Evolutionary conservation across 2,888 invertebrate genomes (phyloP).

Genomic region (Druceiella hillmani): DNA sequence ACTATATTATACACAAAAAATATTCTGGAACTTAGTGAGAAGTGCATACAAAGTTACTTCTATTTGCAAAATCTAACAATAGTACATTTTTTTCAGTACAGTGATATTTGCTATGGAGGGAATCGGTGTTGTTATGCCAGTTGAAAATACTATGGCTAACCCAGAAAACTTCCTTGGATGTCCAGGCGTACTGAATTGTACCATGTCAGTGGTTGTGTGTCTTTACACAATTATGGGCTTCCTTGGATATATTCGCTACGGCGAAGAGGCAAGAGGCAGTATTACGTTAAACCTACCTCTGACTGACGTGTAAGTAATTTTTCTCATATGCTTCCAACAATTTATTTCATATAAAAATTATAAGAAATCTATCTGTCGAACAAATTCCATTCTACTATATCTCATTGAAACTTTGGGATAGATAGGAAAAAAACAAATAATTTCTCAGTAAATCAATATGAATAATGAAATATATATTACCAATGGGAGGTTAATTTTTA

Average conservation of each 20-base stretch:
- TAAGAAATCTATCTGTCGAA: too few species aligned
- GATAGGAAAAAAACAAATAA: too few species aligned
- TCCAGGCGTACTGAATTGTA: slow-evolving; percentile 81
- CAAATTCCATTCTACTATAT: too few species aligned
- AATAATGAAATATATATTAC: too few species aligned
- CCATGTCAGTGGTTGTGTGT: slow-evolving; percentile 76
- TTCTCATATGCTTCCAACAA: not conserved
- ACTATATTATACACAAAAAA: too few species aligned
- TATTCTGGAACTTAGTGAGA: too few species aligned
- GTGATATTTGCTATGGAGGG: slow-evolving; percentile 98
- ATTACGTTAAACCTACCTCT: slow-evolving; percentile 80
- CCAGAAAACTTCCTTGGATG: slow-evolving; percentile 76
- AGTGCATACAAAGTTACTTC: too few species aligned
- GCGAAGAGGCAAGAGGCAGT: slow-evolving; percentile 61
- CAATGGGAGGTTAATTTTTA: too few species aligned
- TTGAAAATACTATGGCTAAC: slow-evolving; percentile 86
- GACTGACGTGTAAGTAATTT: slow-evolving; percentile 53
- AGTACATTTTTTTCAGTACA: slow-evolving; percentile 58
- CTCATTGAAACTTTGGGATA: too few species aligned
- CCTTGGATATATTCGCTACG: slow-evolving; percentile 83
- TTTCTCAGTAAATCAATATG: too few species aligned
- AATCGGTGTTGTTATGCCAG: slow-evolving; percentile 86
- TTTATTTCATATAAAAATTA: not conserved
- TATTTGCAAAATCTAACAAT: too few species aligned
- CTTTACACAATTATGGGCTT: slow-evolving; percentile 83